These are phyloP conservation scores for Meriones unguiculatus DNA, from an alignment of 2,113 vertebrate species.

Conservation along the genomic window DNA sequence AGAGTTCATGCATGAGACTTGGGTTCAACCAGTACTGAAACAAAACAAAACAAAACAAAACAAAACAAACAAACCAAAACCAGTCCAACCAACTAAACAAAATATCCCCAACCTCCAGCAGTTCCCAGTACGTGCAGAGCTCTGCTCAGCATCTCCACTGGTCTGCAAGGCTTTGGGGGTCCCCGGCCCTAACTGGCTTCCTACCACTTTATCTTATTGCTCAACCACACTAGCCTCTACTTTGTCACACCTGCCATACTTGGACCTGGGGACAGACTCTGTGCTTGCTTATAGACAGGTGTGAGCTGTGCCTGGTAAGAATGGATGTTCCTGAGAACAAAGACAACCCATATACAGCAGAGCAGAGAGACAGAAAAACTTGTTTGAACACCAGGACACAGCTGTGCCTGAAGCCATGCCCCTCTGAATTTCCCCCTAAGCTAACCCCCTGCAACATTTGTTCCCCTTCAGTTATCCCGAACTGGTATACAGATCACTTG, in stretches of 20 bases:
- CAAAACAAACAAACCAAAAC: too few relatives aligned
- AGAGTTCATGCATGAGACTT: neutral
- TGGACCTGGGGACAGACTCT: neutral
- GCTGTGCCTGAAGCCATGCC: neutral
- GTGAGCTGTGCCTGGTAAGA: neutral
- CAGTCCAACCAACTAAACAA: neutral
- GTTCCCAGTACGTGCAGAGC: neutral
- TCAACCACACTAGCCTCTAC: too few relatives aligned
- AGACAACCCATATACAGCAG: neutral
- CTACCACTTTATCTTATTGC: neutral
- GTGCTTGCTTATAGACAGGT: neutral
- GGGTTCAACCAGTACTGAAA: neutral
- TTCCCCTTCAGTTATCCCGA: neutral
- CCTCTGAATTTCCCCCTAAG: neutral
- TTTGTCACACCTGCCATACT: neutral
- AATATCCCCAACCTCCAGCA: neutral
- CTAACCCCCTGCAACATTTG: neutral
- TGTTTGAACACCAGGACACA: neutral
- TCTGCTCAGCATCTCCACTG: neutral
- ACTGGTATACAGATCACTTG: neutral
- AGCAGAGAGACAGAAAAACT: neutral
- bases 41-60: neutral
- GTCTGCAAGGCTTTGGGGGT: neutral
- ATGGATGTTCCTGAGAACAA: neutral
- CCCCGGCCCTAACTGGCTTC: fast-evolving